Base-by-base conservation (phyloP, 2,113 vertebrate genomes). In the Antidorcas marsupialis region DNA sequence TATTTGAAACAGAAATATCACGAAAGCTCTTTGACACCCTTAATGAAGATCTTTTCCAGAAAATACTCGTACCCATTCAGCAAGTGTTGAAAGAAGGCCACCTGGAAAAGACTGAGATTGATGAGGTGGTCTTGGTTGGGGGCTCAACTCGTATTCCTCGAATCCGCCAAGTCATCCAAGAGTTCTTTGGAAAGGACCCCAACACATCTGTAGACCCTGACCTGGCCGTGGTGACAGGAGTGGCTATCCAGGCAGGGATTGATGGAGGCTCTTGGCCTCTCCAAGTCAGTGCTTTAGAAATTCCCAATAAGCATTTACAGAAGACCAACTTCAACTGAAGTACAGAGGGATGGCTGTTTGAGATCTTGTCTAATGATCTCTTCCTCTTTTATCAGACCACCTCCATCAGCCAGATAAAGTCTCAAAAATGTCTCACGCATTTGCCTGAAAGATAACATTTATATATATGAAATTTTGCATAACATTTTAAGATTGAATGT, bases 181-280 rank as follows among this genome's bases (percentile, higher is more conserved):
- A 99, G 90, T 99, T 99, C 98, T 99, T 99, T 97, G 99, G 99
- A 64, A 99, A 99, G 98, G 99, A 99, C 14, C 99, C 99, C 15
- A 99, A 99, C 98, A 99, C 99, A 0, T 99, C 99, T 0, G 99
- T 99, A 57, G 99, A 99, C 98, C 99, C 99, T 0, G 99, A 99
- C 97, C 98, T 99, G 94, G 99, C 99, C 0, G 99, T 99, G 95
- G 99, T 99, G 28, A 99, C 94, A 0, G 99, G 99, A 0, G 99
- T 99, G 96, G 99, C 99, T 64, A 99, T 99, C 88, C 99, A 99
- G 97, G 99, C 99, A 1, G 99, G 99, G 74, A 99, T 99, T 94
- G 99, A 99, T 99, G 99, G 99, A 1, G 99, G 99, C 12, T 99
- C 99, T 27, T 99, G 99, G 99, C 99, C 99, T 60, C 98, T 99